Base-by-base conservation (phyloP, 2,113 vertebrate genomes). In the Protobothrops mucrosquamatus region DNA sequence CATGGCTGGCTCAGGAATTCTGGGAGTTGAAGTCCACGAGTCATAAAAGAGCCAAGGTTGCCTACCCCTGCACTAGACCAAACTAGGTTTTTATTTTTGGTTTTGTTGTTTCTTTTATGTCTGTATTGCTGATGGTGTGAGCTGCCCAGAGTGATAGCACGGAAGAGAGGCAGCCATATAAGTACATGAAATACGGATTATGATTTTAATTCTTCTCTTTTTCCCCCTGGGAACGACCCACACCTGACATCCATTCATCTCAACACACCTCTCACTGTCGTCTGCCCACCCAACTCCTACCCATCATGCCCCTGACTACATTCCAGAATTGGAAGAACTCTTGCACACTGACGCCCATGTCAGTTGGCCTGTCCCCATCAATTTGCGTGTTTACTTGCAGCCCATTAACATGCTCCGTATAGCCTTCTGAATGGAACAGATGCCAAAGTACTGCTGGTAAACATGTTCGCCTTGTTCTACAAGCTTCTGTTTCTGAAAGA, bases 391-490 rank as follows among this genome's bases (percentile, higher is more conserved):
- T 92, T 11, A 46, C 59, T 81, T 74, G 59, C 87, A 57, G 81
- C 87, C 51, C 88, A 89, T 52, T 90, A 59, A 48, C 69, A 57
- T 86, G 48, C 24, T 61, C 89, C 26, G 55, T 48, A 52, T 93
- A 93, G 85, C 64, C 55, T 93, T 52, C 86, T 55, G 69, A 85
- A 93, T 39, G 74, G 88, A 93, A n/a, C 88, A 93, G 88, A 90
- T 93, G 92, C 92, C 92, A 90, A 90, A 90, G 2, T 93, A 86
- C 88, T 90, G 92, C 88, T 93, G 88, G 43, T 9, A 48, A 93
- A n/a, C 20, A 20, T 61, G 88, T 86, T 89, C 55, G 87, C 34
- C 23, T 92, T 88, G 87, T 92, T 74, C 55, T 3, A 90, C 74
- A 90, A 93, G 88, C 89, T 26, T 89, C 88, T 6, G 3, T 3